A percentile compares a stretch with the other conserved stretches of the same genome.
Evolutionary conservation across 2,113 vertebrate genomes (phyloP).

Genomic region (Oxyura jamaicensis): DNA sequence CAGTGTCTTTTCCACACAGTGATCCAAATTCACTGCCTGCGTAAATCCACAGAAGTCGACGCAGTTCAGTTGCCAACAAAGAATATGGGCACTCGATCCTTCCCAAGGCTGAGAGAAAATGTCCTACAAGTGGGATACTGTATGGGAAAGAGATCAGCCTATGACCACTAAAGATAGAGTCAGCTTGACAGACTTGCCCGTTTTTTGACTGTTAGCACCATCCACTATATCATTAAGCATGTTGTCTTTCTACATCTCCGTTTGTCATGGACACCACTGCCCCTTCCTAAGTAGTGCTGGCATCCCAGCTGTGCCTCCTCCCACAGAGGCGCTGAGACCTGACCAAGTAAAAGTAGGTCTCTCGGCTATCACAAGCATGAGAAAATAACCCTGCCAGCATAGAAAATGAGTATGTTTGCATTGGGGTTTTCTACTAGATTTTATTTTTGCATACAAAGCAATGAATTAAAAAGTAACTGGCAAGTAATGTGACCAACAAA

Average conservation of each 20-base stretch:
- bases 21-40: neutral
- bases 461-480: neutral
- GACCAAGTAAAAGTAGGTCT: constrained; percentile 13
- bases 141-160: neutral
- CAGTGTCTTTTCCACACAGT: neutral
- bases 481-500: neutral
- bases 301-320: neutral
- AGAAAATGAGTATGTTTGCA: constrained; percentile 2
- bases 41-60: neutral
- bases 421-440: neutral
- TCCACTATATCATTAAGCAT: neutral
- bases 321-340: neutral
- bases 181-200: neutral
- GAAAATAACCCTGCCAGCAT: neutral
- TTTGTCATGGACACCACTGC: neutral
- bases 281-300: neutral
- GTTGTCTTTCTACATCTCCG: neutral
- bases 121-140: neutral
- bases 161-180: neutral
- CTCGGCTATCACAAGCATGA: neutral
- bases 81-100: neutral
- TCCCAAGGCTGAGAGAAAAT: neutral
- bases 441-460: neutral
- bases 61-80: neutral
- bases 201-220: neutral